Evolutionary conservation across 2,888 invertebrate species (phyloP).

Genomic region (Calameuta idolon): DNA sequence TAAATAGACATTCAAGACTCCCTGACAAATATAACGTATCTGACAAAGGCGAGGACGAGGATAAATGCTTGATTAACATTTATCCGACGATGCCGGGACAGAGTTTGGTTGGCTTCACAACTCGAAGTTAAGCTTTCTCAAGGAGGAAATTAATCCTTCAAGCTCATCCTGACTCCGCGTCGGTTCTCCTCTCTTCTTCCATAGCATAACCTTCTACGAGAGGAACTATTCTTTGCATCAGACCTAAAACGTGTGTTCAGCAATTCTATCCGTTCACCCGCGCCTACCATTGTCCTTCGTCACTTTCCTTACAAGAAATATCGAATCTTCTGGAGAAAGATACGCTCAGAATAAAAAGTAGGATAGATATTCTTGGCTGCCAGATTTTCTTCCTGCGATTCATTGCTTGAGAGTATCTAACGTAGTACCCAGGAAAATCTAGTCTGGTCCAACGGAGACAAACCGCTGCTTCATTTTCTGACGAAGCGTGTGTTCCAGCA

Average conservation of each 20-base stretch:
- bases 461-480: background rate
- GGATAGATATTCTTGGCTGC: background rate
- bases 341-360: background rate
- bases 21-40: background rate
- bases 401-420: background rate
- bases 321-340: background rate
- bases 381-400: background rate
- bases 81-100: conserved; percentile 22
- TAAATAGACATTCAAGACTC: background rate
- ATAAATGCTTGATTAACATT: conserved; percentile 26
- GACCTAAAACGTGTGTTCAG: background rate
- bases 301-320: background rate
- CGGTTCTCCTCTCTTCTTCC: conserved; percentile 13
- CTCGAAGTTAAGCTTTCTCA: conserved; percentile 25
- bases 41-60: conserved; percentile 20
- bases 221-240: conserved; percentile 3
- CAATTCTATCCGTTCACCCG: background rate
- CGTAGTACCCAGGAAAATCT: background rate
- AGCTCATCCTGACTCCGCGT: conserved; percentile 20
- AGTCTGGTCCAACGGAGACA: background rate
- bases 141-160: conserved; percentile 28
- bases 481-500: background rate
- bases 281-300: background rate
- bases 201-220: background rate
- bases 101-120: conserved; percentile 25